A percentile compares a stretch with the other conserved stretches of the same genome.
Conservation (phyloP, 2,888 invertebrate genomes). For the Ophonus ardosiacus region DNA sequence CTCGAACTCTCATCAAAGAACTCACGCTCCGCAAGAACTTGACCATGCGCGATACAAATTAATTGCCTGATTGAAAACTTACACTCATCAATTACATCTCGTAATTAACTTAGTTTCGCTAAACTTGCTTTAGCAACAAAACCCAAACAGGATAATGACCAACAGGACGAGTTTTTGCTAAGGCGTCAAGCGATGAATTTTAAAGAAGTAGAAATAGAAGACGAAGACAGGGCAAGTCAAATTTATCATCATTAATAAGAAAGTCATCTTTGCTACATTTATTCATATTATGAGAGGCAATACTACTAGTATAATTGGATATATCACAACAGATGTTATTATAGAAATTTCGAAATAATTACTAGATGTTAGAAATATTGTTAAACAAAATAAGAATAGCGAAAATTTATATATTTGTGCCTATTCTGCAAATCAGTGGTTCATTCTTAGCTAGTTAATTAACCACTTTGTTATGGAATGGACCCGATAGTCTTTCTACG, state of each 20-base stretch:
- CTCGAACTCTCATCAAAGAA: constrained; percentile 13
- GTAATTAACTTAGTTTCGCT: constrained; percentile 44
- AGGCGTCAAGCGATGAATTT: not conserved
- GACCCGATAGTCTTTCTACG: too few relatives aligned
- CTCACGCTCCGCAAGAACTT: constrained; percentile 13
- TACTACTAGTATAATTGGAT: not conserved
- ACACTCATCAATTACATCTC: constrained; percentile 37
- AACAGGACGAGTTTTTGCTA: constrained; percentile 3
- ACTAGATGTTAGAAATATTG: too few relatives aligned
- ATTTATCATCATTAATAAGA: not conserved
- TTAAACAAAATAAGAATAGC: too few relatives aligned
- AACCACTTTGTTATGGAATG: too few relatives aligned
- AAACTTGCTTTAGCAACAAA: constrained; percentile 31
- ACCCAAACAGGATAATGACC: constrained; percentile 5
- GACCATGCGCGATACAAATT: constrained; percentile 44
- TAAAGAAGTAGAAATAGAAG: not conserved
- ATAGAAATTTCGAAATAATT: too few relatives aligned
- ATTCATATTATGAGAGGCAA: not conserved
- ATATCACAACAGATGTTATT: not conserved
- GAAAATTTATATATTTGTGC: too few relatives aligned
- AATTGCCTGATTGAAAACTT: constrained; percentile 49
- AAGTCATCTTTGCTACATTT: not conserved
- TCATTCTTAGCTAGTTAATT: too few relatives aligned
- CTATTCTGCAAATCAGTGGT: too few relatives aligned
- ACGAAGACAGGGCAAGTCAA: not conserved